These are phyloP conservation scores for Sebastes variabilis DNA, from an alignment of 2,797 vertebrate species.

Conservation along the genomic window DNA sequence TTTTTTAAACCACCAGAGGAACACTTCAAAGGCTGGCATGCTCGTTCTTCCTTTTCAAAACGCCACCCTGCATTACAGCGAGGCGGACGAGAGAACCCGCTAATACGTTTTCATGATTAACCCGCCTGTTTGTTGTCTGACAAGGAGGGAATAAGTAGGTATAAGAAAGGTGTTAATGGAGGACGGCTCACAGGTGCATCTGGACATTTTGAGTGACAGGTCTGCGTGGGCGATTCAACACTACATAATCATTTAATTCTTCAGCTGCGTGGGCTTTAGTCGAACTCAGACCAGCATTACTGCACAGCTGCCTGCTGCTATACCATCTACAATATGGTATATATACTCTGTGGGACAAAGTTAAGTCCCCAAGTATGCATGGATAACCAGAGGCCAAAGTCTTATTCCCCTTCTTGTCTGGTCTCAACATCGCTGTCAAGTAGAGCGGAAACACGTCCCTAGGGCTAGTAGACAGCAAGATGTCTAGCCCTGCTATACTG, in stretches of 20 bases:
- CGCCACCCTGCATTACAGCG: not conserved
- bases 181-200: constrained; percentile 24
- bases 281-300: constrained; percentile 16
- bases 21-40: constrained; percentile 47
- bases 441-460: constrained; percentile 55
- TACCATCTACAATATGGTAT: not conserved
- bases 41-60: constrained; percentile 28
- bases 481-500: constrained; percentile 21
- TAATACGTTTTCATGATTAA: constrained; percentile 23
- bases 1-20: constrained; percentile 51
- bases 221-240: constrained; percentile 44
- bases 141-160: constrained; percentile 1
- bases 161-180: not conserved
- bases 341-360: constrained; percentile 23
- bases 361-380: constrained; percentile 37
- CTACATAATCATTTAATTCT: constrained; percentile 38
- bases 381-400: constrained; percentile 32
- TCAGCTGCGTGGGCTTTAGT: constrained; percentile 37
- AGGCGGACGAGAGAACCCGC: constrained; percentile 15
- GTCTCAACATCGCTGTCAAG: constrained; percentile 43
- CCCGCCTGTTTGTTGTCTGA: constrained; percentile 11
- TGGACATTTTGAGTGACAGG: constrained; percentile 46
- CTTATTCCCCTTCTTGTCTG: constrained; percentile 32
- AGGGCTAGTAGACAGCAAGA: constrained; percentile 39
- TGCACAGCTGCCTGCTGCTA: constrained; percentile 22